These are phyloP conservation scores for Nothoprocta pentlandii DNA, from an alignment of 2,113 vertebrate genomes.

Conservation along the genomic window DNA sequence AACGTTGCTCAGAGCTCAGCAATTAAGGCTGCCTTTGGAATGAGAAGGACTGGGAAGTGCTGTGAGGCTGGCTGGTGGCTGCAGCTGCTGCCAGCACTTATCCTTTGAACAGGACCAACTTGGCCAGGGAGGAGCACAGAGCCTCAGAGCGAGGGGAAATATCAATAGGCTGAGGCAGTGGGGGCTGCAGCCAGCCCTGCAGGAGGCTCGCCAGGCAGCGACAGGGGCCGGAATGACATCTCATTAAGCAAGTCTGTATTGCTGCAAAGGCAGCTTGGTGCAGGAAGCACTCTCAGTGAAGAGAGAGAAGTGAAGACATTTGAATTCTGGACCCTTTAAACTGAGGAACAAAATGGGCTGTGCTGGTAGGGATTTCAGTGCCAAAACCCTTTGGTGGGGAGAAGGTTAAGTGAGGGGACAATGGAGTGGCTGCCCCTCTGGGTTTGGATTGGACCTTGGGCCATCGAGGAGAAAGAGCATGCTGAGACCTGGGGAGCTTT, in stretches of 20 bases:
- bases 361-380: background rate
- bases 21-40: background rate
- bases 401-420: background rate
- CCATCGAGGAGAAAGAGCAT: background rate
- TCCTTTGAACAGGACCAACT: background rate
- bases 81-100: background rate
- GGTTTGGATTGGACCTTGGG: background rate
- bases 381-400: background rate
- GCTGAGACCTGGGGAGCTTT: background rate
- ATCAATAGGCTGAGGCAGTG: background rate
- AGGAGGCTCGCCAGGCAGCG: background rate
- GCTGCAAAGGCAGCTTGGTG: background rate
- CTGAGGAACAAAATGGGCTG: accelerated
- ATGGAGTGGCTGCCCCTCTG: background rate
- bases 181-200: background rate
- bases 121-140: background rate
- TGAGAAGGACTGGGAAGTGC: background rate
- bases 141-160: background rate
- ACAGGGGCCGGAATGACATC: accelerated
- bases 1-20: too few relatives aligned
- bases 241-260: accelerated
- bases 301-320: background rate
- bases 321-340: background rate
- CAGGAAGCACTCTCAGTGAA: background rate
- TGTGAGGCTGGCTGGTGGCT: background rate